These are phyloP conservation scores for Linyphia triangularis DNA, from an alignment of 2,888 invertebrate genomes.

Conservation along the genomic window DNA sequence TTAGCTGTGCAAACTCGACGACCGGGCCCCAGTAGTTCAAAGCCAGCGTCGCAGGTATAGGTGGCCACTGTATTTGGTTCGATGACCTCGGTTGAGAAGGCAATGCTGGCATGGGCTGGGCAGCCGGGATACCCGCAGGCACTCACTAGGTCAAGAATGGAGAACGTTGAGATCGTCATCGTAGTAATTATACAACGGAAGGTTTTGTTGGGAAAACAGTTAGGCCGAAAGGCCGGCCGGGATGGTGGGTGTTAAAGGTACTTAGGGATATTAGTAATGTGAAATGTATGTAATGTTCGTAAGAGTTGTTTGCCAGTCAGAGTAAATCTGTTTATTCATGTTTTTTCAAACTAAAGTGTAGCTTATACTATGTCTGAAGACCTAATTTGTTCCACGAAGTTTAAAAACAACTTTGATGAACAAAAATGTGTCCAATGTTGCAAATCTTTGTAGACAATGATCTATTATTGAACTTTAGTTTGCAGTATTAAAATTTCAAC, in stretches of 20 bases:
- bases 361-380: too few relatives aligned
- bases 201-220: conserved; percentile 2
- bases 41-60: conserved; percentile 92
- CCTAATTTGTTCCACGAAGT: too few relatives aligned
- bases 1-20: conserved; percentile 87
- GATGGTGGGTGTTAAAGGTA: neutral
- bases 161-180: conserved; percentile 2
- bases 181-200: neutral
- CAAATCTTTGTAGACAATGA: too few relatives aligned
- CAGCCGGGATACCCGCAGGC: conserved; percentile 92
- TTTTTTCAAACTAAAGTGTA: too few relatives aligned
- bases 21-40: conserved; percentile 93
- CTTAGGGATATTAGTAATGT: neutral
- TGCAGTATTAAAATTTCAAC: too few relatives aligned
- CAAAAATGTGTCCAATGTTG: too few relatives aligned
- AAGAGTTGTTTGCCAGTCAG: too few relatives aligned
- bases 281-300: too few relatives aligned
- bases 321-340: too few relatives aligned
- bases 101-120: conserved; percentile 91
- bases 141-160: conserved; percentile 70
- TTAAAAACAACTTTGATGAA: too few relatives aligned
- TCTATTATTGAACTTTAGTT: too few relatives aligned
- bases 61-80: conserved; percentile 88
- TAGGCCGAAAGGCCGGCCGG: neutral
- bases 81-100: conserved; percentile 84